phyloP scores from a whole-genome alignment of 2,888 invertebrate species.

The Oscheius sp. region DNA sequence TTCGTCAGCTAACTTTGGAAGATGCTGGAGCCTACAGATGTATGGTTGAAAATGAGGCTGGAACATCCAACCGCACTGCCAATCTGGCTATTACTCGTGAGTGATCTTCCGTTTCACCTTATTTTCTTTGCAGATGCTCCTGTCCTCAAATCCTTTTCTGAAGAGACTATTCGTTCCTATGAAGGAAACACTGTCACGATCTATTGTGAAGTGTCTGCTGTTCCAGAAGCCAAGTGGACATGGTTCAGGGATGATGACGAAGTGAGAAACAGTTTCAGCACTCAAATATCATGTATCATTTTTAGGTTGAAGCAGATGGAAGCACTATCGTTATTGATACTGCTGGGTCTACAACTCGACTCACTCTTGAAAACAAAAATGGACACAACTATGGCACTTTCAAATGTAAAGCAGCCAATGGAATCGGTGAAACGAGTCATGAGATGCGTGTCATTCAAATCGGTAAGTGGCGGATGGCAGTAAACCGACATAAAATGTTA shows the following conservation, averaged over 20 bases:
- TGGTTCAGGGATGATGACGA: conserved; percentile 52
- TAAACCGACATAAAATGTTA: conserved; percentile 5
- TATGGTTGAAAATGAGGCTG: conserved; percentile 57
- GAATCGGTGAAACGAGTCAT: conserved; percentile 48
- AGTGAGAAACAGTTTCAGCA: conserved; percentile 13
- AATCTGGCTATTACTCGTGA: conserved; percentile 54
- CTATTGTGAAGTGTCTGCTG: conserved; percentile 56
- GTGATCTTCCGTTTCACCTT: too few relatives aligned
- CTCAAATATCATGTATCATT: neutral
- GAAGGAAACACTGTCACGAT: conserved; percentile 46
- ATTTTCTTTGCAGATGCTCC: conserved; percentile 48
- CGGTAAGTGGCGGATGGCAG: conserved; percentile 32
- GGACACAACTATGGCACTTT: conserved; percentile 51
- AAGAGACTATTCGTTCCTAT: conserved; percentile 39
- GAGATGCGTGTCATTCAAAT: conserved; percentile 49
- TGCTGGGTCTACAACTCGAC: conserved; percentile 30
- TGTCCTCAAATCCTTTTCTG: conserved; percentile 41
- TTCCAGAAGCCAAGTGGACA: conserved; percentile 53
- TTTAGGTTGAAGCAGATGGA: conserved; percentile 52
- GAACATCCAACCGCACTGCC: conserved; percentile 42
- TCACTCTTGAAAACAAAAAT: conserved; percentile 39
- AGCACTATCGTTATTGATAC: conserved; percentile 40
- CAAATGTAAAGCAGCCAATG: conserved; percentile 56
- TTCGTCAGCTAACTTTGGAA: conserved; percentile 45
- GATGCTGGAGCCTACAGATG: conserved; percentile 60